phyloP scores from a whole-genome alignment of 2,797 vertebrate species.

The Pseudopleuronectes americanus region DNA sequence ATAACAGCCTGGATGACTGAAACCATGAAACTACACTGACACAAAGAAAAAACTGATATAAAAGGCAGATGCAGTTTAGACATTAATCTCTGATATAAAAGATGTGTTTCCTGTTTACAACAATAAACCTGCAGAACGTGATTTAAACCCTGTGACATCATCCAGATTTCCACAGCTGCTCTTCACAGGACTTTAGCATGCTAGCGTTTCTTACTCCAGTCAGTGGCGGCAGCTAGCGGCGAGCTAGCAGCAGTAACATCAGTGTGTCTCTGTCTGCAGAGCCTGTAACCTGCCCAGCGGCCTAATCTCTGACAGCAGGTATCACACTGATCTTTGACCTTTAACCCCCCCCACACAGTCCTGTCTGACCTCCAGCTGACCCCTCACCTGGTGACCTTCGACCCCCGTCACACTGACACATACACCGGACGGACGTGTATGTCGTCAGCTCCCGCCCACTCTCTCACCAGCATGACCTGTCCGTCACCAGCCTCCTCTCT shows the following conservation, averaged over 20 bases:
- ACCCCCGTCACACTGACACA: constrained; percentile 39
- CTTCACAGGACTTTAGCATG: neutral
- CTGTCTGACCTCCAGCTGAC: constrained; percentile 34
- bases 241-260: constrained; percentile 59
- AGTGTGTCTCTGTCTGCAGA: constrained; percentile 78
- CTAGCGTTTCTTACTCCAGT: constrained; percentile 24
- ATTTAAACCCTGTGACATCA: neutral
- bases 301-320: constrained; percentile 87
- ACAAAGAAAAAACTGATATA: no score
- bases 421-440: constrained; percentile 47
- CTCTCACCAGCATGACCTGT: constrained; percentile 62
- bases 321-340: constrained; percentile 54
- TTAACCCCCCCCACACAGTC: constrained; percentile 6
- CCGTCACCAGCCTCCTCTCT: constrained; percentile 7
- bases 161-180: neutral
- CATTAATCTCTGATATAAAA: no score
- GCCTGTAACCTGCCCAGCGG: constrained; percentile 81
- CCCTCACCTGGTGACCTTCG: constrained; percentile 70
- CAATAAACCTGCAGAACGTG: neutral
- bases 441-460: constrained; percentile 12
- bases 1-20: no score
- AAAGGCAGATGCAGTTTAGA: no score
- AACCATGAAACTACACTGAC: no score
- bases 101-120: no score
- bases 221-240: constrained; percentile 21